Base-by-base conservation (phyloP, 2,888 invertebrate genomes). In the Drosophila mimetica region DNA sequence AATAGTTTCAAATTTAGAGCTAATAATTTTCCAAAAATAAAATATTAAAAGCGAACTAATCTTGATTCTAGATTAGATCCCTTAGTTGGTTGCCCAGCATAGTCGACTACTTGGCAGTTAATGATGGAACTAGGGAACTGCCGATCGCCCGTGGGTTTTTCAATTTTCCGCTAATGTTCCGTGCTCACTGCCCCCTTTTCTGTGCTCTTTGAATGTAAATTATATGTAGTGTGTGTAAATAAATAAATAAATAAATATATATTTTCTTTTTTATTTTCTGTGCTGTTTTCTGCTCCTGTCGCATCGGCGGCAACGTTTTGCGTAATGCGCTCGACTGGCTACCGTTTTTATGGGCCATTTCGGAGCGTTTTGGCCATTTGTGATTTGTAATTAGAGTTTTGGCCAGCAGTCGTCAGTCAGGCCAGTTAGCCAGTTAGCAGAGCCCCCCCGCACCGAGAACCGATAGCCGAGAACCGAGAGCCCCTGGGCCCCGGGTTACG, bases 351-450 rank as follows among this genome's bases (percentile, higher is more conserved):
- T 81, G 82, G 75, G 69, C 82, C 76, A 79, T 81, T 81, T 70
- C 41, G 46, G 54, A 75, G 75, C 69, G 79, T 81, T 81, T 84
- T 78, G 85, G 71, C 82, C 82, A 84, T 84, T 81, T 84, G 82
- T 81, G 80, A 81, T 84, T 81, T 85, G 85, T 85, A 81, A 81
- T 81, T 81, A 81, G 81, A 85, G 75, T 78, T 81, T 81, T 13
- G 59, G 57, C 50, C 48, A 55, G 57, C 67, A 67, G 66, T 67
- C 22, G 4, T n/a, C 44, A 61, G 42, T 37, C 54, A 47, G 60
- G n/a, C n/a, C 14, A 9, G 41, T 39, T 18, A 36, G 41, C 41
- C 48, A 6, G 54, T 44, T 53, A 16, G 16, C 37, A 16, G 4
- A 16, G 37, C 3, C 4, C 2, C 37, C 37, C 37, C 36, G 14